Evolutionary conservation across 1,140 invertebrate species (phyloP).

Genomic region (Phocides pigmalion): DNA sequence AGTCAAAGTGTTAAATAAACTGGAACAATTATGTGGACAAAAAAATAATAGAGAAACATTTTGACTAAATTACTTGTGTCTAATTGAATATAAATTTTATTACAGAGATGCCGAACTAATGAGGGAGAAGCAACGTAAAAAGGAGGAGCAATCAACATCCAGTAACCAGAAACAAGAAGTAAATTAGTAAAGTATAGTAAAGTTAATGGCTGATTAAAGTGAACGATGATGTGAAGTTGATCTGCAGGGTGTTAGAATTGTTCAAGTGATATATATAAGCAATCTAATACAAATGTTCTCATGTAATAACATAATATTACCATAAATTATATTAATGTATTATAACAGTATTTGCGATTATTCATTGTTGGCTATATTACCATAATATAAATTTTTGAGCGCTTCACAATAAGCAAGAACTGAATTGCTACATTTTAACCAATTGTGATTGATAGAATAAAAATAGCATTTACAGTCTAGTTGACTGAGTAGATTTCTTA

Average conservation of each 20-base stretch:
- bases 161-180: slow-evolving; percentile 78
- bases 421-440: slow-evolving; percentile 13
- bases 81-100: slow-evolving; percentile 49
- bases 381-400: background rate
- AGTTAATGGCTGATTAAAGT: slow-evolving; percentile 50
- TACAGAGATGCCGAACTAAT: slow-evolving; percentile 92
- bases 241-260: slow-evolving; percentile 53
- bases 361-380: background rate
- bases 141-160: slow-evolving; percentile 81
- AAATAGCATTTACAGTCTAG: slow-evolving; percentile 72
- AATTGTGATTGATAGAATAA: slow-evolving; percentile 39
- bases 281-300: slow-evolving; percentile 32
- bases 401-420: background rate
- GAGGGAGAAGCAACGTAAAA: slow-evolving; percentile 91
- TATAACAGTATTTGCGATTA: slow-evolving; percentile 1
- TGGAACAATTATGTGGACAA: too few species aligned
- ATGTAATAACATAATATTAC: background rate
- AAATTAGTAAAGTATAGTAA: slow-evolving; percentile 61
- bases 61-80: too few species aligned
- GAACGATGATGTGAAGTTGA: slow-evolving; percentile 53
- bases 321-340: background rate
- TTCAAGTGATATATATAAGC: slow-evolving; percentile 61
- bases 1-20: too few species aligned
- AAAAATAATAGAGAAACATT: too few species aligned
- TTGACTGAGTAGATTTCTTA: slow-evolving; percentile 76